phyloP scores from a whole-genome alignment of 2,113 vertebrate species.

The Chaetodon trifascialis region DNA sequence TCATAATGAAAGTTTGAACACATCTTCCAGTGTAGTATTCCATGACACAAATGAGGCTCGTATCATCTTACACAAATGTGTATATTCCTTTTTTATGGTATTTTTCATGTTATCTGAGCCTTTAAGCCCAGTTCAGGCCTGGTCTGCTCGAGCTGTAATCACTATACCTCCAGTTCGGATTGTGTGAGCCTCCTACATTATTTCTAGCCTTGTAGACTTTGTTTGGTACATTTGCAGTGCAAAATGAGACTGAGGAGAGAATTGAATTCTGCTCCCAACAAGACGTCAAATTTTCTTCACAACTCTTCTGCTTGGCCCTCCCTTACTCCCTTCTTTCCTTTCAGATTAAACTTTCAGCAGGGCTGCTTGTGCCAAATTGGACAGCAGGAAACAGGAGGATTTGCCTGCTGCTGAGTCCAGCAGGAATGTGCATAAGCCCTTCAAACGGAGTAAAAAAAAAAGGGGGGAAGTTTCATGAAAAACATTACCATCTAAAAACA shows the following conservation, averaged over 20 bases:
- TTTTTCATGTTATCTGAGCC: background rate
- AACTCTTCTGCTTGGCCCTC: constrained; percentile 21
- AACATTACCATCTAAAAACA: constrained; percentile 36
- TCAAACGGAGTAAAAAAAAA: constrained; percentile 33
- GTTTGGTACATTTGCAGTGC: constrained; percentile 7
- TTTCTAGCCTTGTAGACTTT: background rate
- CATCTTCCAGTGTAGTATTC: too few relatives aligned
- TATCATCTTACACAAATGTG: too few relatives aligned
- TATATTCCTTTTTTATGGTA: background rate
- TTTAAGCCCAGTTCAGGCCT: background rate
- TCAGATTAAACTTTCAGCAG: constrained; percentile 65
- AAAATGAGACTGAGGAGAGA: constrained; percentile 9
- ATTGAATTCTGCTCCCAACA: constrained; percentile 22
- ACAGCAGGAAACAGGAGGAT: constrained; percentile 65
- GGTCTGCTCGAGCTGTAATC: background rate
- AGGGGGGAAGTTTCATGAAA: constrained; percentile 6
- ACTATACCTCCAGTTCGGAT: background rate
- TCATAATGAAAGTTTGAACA: too few relatives aligned
- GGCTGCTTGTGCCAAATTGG: constrained; percentile 57
- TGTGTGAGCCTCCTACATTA: background rate
- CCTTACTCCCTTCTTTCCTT: constrained; percentile 34
- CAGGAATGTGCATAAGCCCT: constrained; percentile 57
- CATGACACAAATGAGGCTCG: too few relatives aligned
- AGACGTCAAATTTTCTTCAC: constrained; percentile 47
- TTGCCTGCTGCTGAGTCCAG: constrained; percentile 57